Conservation (phyloP, 1,140 invertebrate genomes). For the Babylonia areolata region DNA sequence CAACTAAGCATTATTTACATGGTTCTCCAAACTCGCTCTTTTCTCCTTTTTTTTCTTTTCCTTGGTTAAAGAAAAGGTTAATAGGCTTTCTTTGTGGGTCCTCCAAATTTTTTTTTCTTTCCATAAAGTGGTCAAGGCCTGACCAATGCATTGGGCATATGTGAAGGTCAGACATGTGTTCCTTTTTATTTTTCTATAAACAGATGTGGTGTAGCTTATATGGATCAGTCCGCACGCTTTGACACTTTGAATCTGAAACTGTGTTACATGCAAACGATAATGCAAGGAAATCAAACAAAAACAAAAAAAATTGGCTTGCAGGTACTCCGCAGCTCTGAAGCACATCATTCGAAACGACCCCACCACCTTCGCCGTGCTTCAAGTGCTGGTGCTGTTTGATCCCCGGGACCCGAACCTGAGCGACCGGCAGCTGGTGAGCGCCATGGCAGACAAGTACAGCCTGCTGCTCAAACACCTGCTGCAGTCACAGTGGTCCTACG, state of each 20-base stretch:
- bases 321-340: constrained; percentile 64
- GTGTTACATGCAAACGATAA: constrained; percentile 57
- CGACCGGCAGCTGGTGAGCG: constrained; percentile 83
- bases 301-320: not conserved
- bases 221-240: too few relatives aligned
- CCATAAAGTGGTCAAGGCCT: too few relatives aligned
- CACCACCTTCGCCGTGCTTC: constrained; percentile 88
- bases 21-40: too few relatives aligned
- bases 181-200: too few relatives aligned
- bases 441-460: constrained; percentile 90
- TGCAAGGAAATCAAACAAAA: constrained; percentile 65
- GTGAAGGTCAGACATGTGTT: too few relatives aligned
- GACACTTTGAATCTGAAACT: constrained; percentile 63
- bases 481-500: constrained; percentile 84
- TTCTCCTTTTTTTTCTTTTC: too few relatives aligned
- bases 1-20: too few relatives aligned
- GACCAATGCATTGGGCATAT: too few relatives aligned
- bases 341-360: constrained; percentile 59
- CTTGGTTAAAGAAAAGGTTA: too few relatives aligned
- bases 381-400: constrained; percentile 91
- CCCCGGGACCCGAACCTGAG: constrained; percentile 87
- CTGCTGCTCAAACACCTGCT: constrained; percentile 90
- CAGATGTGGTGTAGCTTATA: too few relatives aligned
- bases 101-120: too few relatives aligned
- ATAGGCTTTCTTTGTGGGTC: too few relatives aligned